phyloP scores from a whole-genome alignment of 2,888 invertebrate genomes.

The Archips xylosteana region DNA sequence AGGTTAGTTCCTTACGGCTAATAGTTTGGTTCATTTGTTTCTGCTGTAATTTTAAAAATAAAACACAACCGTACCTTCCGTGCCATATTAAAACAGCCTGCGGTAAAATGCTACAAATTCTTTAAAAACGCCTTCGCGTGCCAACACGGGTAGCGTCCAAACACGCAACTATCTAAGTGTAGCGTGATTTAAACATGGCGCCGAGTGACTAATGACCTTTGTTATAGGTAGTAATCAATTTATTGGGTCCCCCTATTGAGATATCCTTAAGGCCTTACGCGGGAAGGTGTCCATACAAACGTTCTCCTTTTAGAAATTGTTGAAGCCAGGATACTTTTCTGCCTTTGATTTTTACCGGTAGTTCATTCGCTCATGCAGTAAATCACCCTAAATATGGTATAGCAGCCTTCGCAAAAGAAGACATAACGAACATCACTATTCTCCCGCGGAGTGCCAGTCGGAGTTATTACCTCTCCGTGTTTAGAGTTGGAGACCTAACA shows the following conservation, averaged over 20 bases:
- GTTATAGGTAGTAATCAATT: conserved; percentile 77
- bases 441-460: too few species aligned
- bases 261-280: conserved; percentile 61
- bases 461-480: too few species aligned
- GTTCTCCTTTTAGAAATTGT: neutral
- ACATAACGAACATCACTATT: too few species aligned
- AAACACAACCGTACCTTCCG: conserved; percentile 28
- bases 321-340: too few species aligned
- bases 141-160: conserved; percentile 72
- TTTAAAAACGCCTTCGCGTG: conserved; percentile 64
- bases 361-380: neutral
- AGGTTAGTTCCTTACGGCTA: neutral
- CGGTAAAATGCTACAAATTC: conserved; percentile 46
- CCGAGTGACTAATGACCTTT: conserved; percentile 80
- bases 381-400: too few species aligned
- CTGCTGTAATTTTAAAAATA: conserved; percentile 12
- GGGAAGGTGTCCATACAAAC: conserved; percentile 28
- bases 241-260: conserved; percentile 76
- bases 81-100: conserved; percentile 45
- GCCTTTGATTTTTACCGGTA: too few species aligned
- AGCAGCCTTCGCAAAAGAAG: too few species aligned
- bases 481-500: too few species aligned
- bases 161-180: conserved; percentile 68
- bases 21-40: neutral
- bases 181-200: conserved; percentile 73